Evolutionary conservation across 2,797 vertebrate genomes (phyloP).

Genomic region (Allobates femoralis): DNA sequence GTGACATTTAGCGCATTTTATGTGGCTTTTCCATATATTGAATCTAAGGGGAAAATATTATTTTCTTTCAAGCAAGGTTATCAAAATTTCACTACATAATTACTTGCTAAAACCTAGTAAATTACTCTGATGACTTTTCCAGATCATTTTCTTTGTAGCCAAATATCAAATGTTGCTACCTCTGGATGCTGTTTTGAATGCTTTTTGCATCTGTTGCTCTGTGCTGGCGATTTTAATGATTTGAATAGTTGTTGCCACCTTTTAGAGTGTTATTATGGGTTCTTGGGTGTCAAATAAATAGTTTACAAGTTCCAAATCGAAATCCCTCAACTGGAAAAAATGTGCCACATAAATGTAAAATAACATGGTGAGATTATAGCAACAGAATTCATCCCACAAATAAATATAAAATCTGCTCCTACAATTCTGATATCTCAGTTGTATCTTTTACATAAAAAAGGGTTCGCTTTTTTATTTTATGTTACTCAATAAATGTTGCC

Average conservation of each 20-base stretch:
- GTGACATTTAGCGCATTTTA: conserved; percentile 30
- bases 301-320: not conserved
- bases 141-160: conserved; percentile 22
- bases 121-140: conserved; percentile 51
- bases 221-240: conserved; percentile 9
- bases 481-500: not conserved
- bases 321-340: conserved; percentile 20
- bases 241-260: conserved; percentile 34
- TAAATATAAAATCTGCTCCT: not conserved
- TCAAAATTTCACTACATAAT: conserved; percentile 37
- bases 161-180: conserved; percentile 36
- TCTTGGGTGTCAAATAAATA: conserved; percentile 31
- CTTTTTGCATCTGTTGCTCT: conserved; percentile 30
- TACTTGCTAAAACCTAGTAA: conserved; percentile 43
- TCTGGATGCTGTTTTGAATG: conserved; percentile 24
- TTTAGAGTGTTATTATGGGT: not conserved
- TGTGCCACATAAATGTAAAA: not conserved
- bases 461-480: not conserved
- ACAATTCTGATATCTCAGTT: not conserved
- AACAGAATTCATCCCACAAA: not conserved
- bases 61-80: conserved; percentile 36
- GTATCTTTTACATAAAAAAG: not conserved
- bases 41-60: conserved; percentile 22
- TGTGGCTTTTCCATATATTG: conserved; percentile 4
- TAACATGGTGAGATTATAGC: not conserved